phyloP scores from a whole-genome alignment of 2,888 invertebrate species.

The Eudasyphora cyanicolor region DNA sequence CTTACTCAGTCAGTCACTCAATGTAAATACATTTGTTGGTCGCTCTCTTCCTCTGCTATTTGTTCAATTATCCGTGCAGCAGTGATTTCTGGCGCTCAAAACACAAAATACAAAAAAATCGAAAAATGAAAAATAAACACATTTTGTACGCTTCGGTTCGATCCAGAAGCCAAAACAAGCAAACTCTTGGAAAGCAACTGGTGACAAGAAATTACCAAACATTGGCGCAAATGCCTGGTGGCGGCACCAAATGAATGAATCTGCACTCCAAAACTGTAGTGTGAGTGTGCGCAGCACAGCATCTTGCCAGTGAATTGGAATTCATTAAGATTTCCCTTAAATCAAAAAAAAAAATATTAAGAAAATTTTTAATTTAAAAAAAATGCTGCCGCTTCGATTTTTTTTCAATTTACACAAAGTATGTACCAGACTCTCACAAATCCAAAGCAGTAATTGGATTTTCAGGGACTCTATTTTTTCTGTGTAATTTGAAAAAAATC shows the following conservation, averaged over 20 bases:
- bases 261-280: too few species aligned
- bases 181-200: constrained; percentile 39
- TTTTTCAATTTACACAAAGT: too few species aligned
- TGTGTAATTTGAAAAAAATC: too few species aligned
- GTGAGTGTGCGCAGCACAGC: neutral
- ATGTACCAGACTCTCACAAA: too few species aligned
- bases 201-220: constrained; percentile 49
- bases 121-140: constrained; percentile 20
- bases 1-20: too few species aligned
- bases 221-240: constrained; percentile 41
- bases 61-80: constrained; percentile 6
- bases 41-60: neutral
- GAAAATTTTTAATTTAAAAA: too few species aligned
- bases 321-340: too few species aligned
- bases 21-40: neutral
- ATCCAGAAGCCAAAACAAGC: neutral
- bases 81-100: constrained; percentile 8
- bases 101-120: neutral
- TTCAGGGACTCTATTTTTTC: too few species aligned
- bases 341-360: too few species aligned
- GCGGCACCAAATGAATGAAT: constrained; percentile 1
- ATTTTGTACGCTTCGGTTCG: neutral
- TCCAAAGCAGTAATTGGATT: too few species aligned
- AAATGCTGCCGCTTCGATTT: too few species aligned
- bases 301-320: neutral